Evolutionary conservation across 2,113 vertebrate genomes (phyloP), one percentile per base, ranked within the genome.

Genomic region (Ondatra zibethicus): DNA sequence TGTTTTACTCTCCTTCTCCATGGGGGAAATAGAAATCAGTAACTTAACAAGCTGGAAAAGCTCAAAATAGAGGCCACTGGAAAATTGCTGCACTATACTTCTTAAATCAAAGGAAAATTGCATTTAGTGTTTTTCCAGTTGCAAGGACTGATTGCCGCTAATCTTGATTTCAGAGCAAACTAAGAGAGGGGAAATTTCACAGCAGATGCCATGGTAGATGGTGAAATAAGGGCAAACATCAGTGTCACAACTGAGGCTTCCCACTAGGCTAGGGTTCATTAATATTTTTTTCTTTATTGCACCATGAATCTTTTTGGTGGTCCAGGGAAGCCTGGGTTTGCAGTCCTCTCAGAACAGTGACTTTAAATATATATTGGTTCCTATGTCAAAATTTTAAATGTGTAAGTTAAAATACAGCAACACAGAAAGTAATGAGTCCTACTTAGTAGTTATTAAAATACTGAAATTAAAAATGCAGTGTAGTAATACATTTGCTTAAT

Each of bases 41-140:
- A 89, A 89, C 82, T 96, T 66, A 97, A 97, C 89, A 95, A 94
- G 89, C 81, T 91, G 50, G 82, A 92, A 93, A 97, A 97, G 75
- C 88, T 95, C 95, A 93, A 94, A 91, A 95, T 10, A 52, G 91
- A 91, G 82, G 93, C 93, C 96, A 93, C 66, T 91, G 91, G 90
- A 58, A 97, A 96, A 97, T 86, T 31, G 89, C 75, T 61, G 14
- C 92, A 80, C 70, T 23, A 61, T 80, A 93, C 88, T 89, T 52
- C 91, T 47, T 97, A 93, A 95, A 93, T 97, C 92, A 93, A 92
- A 89, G 55, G 50, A 92, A 96, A 95, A 92, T 47, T 76, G 33
- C 95, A 96, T 75, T 84, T 92, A 80, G 85, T 92, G 76, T 80
- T 95, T 93, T 91, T 92, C 77, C 75, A 77, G 61, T 94, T 91